Base-by-base conservation (phyloP, 2,797 vertebrate species). In the Sphenopsis melanotis region DNA sequence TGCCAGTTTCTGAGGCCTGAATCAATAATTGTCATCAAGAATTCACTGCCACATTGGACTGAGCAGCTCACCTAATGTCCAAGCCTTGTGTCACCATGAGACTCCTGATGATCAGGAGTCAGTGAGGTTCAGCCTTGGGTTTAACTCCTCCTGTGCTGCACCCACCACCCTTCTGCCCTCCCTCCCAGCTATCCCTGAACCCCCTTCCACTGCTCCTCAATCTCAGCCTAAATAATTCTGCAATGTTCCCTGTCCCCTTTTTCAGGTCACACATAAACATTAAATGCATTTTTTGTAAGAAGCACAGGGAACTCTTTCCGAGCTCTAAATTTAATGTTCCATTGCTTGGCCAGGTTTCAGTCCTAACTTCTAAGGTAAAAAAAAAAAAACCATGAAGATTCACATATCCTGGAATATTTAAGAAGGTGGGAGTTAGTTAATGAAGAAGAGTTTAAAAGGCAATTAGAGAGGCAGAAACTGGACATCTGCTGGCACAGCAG, bases 401-500 rank as follows among this genome's bases (percentile, higher is more conserved):
- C 69, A 69, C 55, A 52, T 89, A 75, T 85, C 69, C 39, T 41
- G 29, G 42, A 91, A 55, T 72, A 83, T 69, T 79, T 91, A 83
- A 82, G 34, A 70, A 94, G 56, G 63, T 56, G 14, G 59, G 80
- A 89, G 81, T 79, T 53, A 44, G 59, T 46, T 81, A 75, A n/a
- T 44, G 50, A 56, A 32, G 56, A 81, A 84, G 80, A 90, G 63
- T 72, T 92, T 86, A 93, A 86, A 93, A 94, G 80, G 76, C 23
- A 4, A 91, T 91, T 83, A 87, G 52, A 88, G 59, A 92, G 66
- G 70, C 76, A 90, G 76, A 79, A 95, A 84, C 66, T 83, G 70
- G 76, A 89, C 84, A 95, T 90, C 82, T 92, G 87, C 82, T 52
- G 72, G 82, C 90, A 93, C 81, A 90, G 89, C 60, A 56, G 86